Evolutionary conservation across 2,113 vertebrate species (phyloP).

Genomic region (Harpagus bidentatus): DNA sequence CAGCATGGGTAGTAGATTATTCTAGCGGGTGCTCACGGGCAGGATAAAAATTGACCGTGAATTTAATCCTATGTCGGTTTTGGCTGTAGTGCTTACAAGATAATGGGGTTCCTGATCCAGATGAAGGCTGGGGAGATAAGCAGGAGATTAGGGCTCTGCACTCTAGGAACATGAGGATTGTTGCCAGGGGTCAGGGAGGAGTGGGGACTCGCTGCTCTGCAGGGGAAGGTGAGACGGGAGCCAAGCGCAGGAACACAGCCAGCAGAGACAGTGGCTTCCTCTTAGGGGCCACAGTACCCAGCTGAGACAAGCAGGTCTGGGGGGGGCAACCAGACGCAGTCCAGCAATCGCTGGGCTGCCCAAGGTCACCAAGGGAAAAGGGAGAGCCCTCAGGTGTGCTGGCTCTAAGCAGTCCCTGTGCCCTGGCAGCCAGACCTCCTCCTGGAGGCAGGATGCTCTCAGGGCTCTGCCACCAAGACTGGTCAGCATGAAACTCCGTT

Average conservation of each 20-base stretch:
- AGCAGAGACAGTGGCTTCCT: background rate
- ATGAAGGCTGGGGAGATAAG: background rate
- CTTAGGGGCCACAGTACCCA: background rate
- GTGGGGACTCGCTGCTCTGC: background rate
- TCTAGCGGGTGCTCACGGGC: background rate
- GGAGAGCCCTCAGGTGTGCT: background rate
- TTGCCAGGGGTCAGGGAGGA: background rate
- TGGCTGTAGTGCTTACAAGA: background rate
- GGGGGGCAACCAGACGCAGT: background rate
- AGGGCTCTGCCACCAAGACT: background rate
- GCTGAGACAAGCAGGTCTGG: background rate
- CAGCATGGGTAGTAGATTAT: background rate
- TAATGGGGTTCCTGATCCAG: background rate
- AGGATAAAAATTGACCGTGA: background rate
- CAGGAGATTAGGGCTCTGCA: background rate
- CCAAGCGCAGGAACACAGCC: rapidly evolving
- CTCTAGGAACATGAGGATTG: background rate
- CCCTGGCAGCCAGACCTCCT: background rate
- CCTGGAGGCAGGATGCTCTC: background rate
- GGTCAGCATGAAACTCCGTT: background rate
- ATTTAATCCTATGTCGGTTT: background rate
- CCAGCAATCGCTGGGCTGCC: rapidly evolving
- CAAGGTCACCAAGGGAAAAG: background rate
- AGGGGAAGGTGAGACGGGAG: background rate
- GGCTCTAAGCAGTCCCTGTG: background rate